phyloP scores from a whole-genome alignment of 2,888 invertebrate genomes.

The Lamellibrachia columna region DNA sequence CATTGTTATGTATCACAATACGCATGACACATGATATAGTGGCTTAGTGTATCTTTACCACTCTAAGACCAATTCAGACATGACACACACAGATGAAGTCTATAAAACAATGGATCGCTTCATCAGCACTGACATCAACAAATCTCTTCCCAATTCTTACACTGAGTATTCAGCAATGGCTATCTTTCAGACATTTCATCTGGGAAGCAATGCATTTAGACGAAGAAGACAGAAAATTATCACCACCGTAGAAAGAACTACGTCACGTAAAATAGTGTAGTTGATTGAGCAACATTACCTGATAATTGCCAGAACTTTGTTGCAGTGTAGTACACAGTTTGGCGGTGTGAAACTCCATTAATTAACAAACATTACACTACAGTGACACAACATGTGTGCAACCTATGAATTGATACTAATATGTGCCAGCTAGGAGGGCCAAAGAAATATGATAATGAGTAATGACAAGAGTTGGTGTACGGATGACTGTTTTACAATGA shows the following conservation, averaged over 20 bases:
- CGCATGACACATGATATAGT: no score
- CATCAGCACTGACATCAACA: background rate
- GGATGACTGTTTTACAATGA: background rate
- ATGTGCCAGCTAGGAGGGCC: background rate
- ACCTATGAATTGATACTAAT: slow-evolving; percentile 10
- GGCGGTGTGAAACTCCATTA: background rate
- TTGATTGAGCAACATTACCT: background rate
- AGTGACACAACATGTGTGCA: background rate
- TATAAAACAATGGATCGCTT: background rate
- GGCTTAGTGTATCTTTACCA: no score
- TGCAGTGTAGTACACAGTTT: background rate
- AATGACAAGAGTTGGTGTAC: background rate
- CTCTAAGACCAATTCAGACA: no score
- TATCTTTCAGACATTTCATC: background rate
- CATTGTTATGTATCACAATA: no score
- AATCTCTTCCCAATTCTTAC: no score
- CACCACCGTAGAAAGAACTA: background rate
- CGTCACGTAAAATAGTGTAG: background rate
- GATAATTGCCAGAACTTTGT: background rate
- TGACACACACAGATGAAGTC: background rate
- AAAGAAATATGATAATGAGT: background rate
- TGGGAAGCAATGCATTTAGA: background rate
- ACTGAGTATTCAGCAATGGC: background rate
- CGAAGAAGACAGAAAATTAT: background rate
- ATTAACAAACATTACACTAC: background rate